Base-by-base conservation (phyloP, 2,113 vertebrate genomes). In the Romanogobio albipinnatus region DNA sequence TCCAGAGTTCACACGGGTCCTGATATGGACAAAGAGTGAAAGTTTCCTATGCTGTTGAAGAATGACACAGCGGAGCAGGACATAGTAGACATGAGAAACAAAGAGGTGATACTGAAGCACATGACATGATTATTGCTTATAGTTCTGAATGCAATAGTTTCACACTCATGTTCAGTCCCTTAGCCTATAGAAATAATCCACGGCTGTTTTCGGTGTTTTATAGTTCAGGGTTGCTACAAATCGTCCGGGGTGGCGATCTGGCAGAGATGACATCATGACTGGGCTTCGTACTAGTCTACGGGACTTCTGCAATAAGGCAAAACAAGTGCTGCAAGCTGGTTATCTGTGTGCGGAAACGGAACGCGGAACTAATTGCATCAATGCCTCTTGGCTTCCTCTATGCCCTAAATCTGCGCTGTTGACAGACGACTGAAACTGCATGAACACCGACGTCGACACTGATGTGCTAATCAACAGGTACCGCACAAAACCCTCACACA, bases 401-500 rank as follows among this genome's bases (percentile, higher is more conserved):
- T 76, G 47, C 49, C 74, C 47, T 76, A 53, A 53, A 71, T 43
- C 36, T 71, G 36, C 17, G 36, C 74, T 19, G 47, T 33, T 53
- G 15, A 70, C 10, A 53, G 74, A 76, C 7, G 49, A 81, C 79
- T 85, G 56, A 66, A 87, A 51, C 83, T 62, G 77, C 64, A 75
- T 45, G 76, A 75, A 58, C 19, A 43, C 9, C 6, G 19, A 49
- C 17, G 33, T 61, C 79, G 29, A 61, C 26, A 39, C 39, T 39
- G 68, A 51, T 33, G n/a, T 49, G 76, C 33, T 78, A 39, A 61
- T 59, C 33, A 13, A 84, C 24, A 70, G 71, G 58, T 66, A 47
- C 76, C 45, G 84, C 68, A 76, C 33, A 77, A 85, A 86, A 84
- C 36, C 78, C 64, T 76, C 58, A 58, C 79, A 76, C 83, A 53